Conservation (phyloP, 2,888 invertebrate species). For the Aethes cnicana region DNA sequence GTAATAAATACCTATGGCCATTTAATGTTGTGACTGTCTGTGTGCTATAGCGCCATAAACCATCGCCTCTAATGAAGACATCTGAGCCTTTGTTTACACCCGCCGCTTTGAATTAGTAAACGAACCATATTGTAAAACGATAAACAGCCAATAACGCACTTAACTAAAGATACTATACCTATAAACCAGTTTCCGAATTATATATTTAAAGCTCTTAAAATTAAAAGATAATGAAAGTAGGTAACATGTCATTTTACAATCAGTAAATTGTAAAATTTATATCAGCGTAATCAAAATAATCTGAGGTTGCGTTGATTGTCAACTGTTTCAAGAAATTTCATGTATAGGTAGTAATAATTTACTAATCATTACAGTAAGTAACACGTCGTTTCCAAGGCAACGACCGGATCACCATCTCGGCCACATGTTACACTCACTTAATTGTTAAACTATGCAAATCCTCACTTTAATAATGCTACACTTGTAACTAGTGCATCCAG, state of each 20-base stretch:
- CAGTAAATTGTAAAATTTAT: too few species aligned
- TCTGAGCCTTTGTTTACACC: background rate
- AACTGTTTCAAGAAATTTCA: too few species aligned
- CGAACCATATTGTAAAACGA: too few species aligned
- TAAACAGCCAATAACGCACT: too few species aligned
- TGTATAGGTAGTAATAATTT: too few species aligned
- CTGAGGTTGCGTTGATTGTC: too few species aligned
- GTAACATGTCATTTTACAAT: background rate
- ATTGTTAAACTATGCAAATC: constrained; percentile 26
- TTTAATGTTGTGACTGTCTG: constrained; percentile 25
- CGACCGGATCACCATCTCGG: constrained; percentile 15
- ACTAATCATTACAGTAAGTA: too few species aligned
- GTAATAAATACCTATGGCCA: constrained; percentile 22
- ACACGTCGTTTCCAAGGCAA: constrained; percentile 3
- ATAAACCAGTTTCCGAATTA: background rate
- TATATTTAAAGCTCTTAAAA: background rate
- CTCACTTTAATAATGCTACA: constrained; percentile 13
- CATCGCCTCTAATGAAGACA: constrained; percentile 14
- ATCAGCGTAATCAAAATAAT: background rate
- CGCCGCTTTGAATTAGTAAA: too few species aligned
- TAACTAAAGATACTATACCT: too few species aligned
- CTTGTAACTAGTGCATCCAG: constrained; percentile 1
- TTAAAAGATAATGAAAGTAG: constrained; percentile 4
- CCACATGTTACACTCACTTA: constrained; percentile 7
- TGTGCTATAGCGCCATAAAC: constrained; percentile 20